phyloP scores from a whole-genome alignment of 2,113 vertebrate genomes.

The Sorex araneus region DNA sequence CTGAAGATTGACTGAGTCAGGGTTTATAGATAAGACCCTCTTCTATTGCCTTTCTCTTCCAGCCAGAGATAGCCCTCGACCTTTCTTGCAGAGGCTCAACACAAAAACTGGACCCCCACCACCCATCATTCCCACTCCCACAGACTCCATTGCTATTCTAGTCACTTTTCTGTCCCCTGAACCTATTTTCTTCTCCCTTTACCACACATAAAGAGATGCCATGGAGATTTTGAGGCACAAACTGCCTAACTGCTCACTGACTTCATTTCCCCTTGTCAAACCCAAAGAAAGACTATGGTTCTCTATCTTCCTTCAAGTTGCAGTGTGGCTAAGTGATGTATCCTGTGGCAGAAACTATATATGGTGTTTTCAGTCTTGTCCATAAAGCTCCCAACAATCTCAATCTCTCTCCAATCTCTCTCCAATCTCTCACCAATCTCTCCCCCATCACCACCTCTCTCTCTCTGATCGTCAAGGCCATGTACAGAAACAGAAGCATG shows the following conservation, averaged over 20 bases:
- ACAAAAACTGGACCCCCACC: not conserved
- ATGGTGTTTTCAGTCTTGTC: not conserved
- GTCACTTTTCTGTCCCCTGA: not conserved
- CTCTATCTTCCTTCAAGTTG: not conserved
- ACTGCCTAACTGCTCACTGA: not conserved
- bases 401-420: not conserved
- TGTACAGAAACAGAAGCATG: not conserved
- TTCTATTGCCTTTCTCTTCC: not conserved
- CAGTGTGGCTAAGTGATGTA: not conserved
- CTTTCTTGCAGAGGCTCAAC: not conserved
- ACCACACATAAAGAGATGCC: not conserved
- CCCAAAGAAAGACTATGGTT: not conserved
- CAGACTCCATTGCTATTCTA: not conserved
- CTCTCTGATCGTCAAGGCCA: not conserved
- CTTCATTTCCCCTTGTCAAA: not conserved
- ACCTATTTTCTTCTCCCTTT: not conserved
- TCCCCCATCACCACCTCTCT: no score
- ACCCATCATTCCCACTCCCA: not conserved
- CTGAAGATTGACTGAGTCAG: not conserved
- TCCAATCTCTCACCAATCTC: no score
- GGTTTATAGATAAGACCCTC: not conserved
- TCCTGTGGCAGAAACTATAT: not conserved
- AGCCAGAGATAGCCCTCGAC: not conserved
- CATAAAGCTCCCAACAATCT: not conserved
- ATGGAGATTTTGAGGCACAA: not conserved